Evolutionary conservation across 2,888 invertebrate species (phyloP), one percentile per base, ranked within the genome.

Genomic region (Charanyca ferruginea): DNA sequence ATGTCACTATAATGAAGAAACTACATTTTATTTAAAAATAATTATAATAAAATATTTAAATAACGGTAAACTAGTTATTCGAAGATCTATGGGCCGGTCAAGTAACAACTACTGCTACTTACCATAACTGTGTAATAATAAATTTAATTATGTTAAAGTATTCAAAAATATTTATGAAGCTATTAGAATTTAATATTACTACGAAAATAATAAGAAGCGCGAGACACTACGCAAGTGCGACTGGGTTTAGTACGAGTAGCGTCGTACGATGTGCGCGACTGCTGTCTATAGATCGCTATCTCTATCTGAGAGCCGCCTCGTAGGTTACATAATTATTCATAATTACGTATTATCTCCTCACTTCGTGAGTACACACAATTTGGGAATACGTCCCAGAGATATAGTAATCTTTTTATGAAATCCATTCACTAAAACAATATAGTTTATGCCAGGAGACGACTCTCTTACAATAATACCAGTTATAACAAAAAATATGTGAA

Each of bases 281-380:
- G 89, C 80, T 83, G 84, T 83, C 86, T 85, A 80, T 85, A 77
- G 89, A 82, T 85, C 79, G 85, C 90, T 91, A 90, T 91, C 91
- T 85, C 85, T 86, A 83, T 84, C 79, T 85, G 84, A 87, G 87
- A 87, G 85, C 86, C 84, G 82, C 83, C 82, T 83, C 66, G 83
- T 81, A 80, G 80, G 88, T 93, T 92, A 93, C 90, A 93, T 93
- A 93, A 92, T 89, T 88, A 85, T 89, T 85, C 85, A 85, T 87
- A 89, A 89, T 87, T 84, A 70, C 82, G 81, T 86, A 87, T 90
- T 91, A 91, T 91, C 90, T 90, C 85, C 20, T 69, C 70, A 65
- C 61, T 66, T 45, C 53, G 25, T 66, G 54, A 53, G 73, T 66
- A 65, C 61, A 70, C 62, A 74, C 57, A 68, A 68, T 73, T 79